Percentiles rank a stretch among this genome's conserved stretches.
These are phyloP conservation scores for Ochotona curzoniae DNA, from an alignment of 2,113 vertebrate genomes.

Conservation along the genomic window DNA sequence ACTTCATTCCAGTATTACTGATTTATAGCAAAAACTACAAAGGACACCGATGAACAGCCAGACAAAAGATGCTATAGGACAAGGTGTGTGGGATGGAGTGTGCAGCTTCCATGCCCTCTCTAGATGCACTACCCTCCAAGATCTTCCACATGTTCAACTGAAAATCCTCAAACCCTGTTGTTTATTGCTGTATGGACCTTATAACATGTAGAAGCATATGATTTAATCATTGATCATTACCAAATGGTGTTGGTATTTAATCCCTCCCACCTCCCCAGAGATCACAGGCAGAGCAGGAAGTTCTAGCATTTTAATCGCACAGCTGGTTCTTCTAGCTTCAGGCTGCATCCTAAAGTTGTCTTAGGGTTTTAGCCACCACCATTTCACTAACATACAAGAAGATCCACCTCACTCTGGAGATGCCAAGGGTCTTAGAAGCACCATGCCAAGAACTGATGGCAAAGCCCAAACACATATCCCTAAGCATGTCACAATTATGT, in stretches of 20 bases:
- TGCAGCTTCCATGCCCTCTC: not conserved
- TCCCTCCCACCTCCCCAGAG: not conserved
- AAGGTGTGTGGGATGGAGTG: not conserved
- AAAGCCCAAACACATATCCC: not conserved
- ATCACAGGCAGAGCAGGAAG: not conserved
- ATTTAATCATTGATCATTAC: not conserved
- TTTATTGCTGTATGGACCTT: not conserved
- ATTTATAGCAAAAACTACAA: not conserved
- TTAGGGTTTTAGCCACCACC: not conserved
- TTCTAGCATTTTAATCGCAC: not conserved
- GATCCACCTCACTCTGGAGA: not conserved
- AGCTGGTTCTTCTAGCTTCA: not conserved
- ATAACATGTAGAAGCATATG: not conserved
- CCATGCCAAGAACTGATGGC: not conserved
- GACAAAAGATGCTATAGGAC: not conserved
- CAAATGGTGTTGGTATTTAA: not conserved
- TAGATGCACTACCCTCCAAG: not conserved
- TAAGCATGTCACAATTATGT: not conserved
- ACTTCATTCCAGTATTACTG: not conserved
- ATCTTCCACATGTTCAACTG: not conserved
- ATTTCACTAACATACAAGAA: not conserved
- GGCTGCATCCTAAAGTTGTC: not conserved
- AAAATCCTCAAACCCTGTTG: not conserved
- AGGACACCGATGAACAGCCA: not conserved
- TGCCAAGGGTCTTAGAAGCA: not conserved